Conservation (phyloP, 2,797 vertebrate species). For the Hafferia zeledoni region DNA sequence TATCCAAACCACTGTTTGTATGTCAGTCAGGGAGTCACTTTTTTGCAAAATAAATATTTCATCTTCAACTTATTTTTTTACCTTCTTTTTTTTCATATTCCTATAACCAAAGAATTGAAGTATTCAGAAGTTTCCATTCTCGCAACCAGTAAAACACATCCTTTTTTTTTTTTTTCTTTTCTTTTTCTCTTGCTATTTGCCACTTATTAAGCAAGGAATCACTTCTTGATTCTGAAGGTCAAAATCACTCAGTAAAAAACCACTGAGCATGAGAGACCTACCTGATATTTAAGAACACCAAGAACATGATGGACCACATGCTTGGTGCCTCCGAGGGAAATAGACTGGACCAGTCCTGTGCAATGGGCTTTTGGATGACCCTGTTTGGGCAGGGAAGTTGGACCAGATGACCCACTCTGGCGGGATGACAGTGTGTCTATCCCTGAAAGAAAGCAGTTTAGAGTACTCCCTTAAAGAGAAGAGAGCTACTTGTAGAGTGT, state of each 20-base stretch:
- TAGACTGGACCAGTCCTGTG: background rate
- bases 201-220: background rate
- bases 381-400: background rate
- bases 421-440: no score
- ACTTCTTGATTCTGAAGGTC: background rate
- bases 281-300: background rate
- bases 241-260: background rate
- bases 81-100: background rate
- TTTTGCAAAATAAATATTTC: background rate
- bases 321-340: background rate
- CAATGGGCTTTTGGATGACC: background rate
- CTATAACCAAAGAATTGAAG: background rate
- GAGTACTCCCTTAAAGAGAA: no score
- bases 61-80: background rate
- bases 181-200: background rate
- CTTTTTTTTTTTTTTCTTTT: rapidly evolving
- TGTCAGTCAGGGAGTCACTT: background rate
- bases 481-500: no score
- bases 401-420: background rate
- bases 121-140: background rate
- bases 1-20: background rate
- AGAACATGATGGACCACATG: background rate
- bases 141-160: background rate
- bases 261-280: background rate
- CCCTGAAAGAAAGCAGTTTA: no score